These are phyloP conservation scores for Zaprionus obscuricornis DNA, from an alignment of 2,888 invertebrate genomes.

Conservation along the genomic window DNA sequence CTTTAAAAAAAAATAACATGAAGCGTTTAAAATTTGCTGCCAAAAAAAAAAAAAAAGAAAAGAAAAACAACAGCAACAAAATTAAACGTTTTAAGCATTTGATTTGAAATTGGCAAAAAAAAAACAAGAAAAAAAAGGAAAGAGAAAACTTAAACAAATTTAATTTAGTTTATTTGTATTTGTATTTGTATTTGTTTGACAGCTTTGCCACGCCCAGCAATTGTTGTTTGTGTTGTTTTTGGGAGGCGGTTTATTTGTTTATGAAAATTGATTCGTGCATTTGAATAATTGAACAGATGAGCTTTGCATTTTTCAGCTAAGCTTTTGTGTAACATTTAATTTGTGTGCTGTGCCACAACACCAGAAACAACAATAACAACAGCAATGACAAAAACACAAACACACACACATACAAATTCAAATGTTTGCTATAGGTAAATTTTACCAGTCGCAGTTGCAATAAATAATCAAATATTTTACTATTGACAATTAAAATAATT, in stretches of 20 bases:
- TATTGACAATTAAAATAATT: conserved; percentile 40
- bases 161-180: conserved; percentile 24
- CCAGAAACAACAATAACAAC: neutral
- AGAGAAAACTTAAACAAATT: conserved; percentile 9
- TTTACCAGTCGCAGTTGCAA: conserved; percentile 51
- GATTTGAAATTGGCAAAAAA: too few relatives aligned
- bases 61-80: too few relatives aligned
- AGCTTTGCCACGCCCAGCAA: conserved; percentile 4
- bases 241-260: conserved; percentile 51
- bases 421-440: conserved; percentile 48
- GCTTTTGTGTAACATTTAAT: conserved; percentile 54
- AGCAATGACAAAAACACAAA: conserved; percentile 7
- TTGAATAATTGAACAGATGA: conserved; percentile 62
- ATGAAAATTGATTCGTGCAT: conserved; percentile 68
- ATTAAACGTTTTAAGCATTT: conserved; percentile 10
- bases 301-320: conserved; percentile 45
- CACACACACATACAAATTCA: conserved; percentile 15
- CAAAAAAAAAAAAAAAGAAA: too few relatives aligned
- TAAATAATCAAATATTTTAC: conserved; percentile 64
- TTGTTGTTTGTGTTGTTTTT: neutral
- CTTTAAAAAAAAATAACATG: neutral
- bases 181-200: conserved; percentile 18
- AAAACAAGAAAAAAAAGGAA: neutral
- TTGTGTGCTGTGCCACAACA: conserved; percentile 18
- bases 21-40: conserved; percentile 1